phyloP scores from a whole-genome alignment of 2,113 vertebrate genomes.

The Xiphias gladius region DNA sequence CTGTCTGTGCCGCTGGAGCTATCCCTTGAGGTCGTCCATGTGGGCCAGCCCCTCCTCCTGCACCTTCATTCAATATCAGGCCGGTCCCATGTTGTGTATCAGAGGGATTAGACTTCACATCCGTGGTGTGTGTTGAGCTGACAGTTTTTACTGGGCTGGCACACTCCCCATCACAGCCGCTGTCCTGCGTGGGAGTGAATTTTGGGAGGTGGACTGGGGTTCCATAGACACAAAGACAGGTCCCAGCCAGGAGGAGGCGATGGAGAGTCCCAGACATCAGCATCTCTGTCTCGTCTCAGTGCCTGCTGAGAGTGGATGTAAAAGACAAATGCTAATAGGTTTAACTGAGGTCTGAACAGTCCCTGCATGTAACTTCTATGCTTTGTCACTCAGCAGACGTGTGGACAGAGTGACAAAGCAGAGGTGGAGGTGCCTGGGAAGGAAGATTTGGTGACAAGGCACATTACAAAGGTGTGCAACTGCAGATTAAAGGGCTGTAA shows the following conservation, averaged over 20 bases:
- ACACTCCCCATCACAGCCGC: conserved; percentile 52
- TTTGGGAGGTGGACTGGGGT: conserved; percentile 55
- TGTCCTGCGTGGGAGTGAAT: conserved; percentile 25
- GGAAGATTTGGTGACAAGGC: conserved; percentile 6
- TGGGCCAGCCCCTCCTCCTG: conserved; percentile 55
- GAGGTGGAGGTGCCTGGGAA: background rate
- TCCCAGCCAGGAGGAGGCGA: conserved; percentile 72
- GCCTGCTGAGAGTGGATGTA: conserved; percentile 48
- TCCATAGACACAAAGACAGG: conserved; percentile 65
- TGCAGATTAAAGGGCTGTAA: conserved; percentile 38
- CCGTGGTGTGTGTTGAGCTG: conserved; percentile 3
- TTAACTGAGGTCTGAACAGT: conserved; percentile 27
- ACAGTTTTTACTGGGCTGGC: conserved; percentile 20
- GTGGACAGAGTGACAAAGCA: conserved; percentile 25
- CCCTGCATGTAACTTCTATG: conserved; percentile 24
- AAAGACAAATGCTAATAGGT: conserved; percentile 31
- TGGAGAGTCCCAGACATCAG: conserved; percentile 51
- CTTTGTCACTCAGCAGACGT: conserved; percentile 10
- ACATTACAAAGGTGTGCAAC: conserved; percentile 14
- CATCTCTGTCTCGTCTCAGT: conserved; percentile 75
- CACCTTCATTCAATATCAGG: conserved; percentile 49
- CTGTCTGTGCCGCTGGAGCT: conserved; percentile 46
- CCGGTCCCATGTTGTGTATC: conserved; percentile 24
- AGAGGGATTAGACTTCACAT: conserved; percentile 22
- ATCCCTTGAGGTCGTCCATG: conserved; percentile 55